Evolutionary conservation across 2,888 invertebrate species (phyloP), one percentile per base, ranked within the genome.

Genomic region (Cerastoderma edule): DNA sequence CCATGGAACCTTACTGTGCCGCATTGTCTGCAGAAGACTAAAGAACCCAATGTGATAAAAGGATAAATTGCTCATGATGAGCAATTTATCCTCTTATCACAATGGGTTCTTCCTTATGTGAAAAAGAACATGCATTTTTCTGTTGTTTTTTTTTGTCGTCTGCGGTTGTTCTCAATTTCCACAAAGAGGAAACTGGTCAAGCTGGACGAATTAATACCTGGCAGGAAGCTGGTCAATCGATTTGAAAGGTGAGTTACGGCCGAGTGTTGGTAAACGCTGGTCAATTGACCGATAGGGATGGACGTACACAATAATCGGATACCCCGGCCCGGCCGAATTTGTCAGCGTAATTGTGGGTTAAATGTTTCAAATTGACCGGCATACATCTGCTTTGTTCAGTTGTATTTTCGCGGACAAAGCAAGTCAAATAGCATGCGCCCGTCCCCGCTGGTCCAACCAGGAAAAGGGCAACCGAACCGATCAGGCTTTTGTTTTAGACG

Each of bases 311-410:
- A 48, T 13, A 10, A 46, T 27, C 16, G 46, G 65, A 65, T 65
- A 65, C 30, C 65, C 30, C 24, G 46, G 44, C 22, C 30, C 22
- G 65, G 44, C 27, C 19, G 44, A 30, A 65, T 65, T 67, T 67
- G 67, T 67, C 67, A 54, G 24, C 27, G 67, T 67, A 67, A 67
- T 67, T 67, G 54, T 27, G 33, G 67, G 67, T 67, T 67, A 67
- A 67, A 67, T 24, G 30, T 32, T 48, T 30, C 46, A 46, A 48
- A 65, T 65, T 48, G 46, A 19, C 48, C n/a, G 65, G 48, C 46
- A 44, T 48, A 65, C 46, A 65, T 48, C 65, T 65, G 46, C 65
- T 60, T 60, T 60, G 60, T 50, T 27, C 50, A 22, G 10, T 22
- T 27, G 50, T 60, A 56, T n/a, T 13, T 32, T 39, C 16, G 2